phyloP scores from a whole-genome alignment of 1,140 invertebrate genomes.

The Arctopsyche grandis region DNA sequence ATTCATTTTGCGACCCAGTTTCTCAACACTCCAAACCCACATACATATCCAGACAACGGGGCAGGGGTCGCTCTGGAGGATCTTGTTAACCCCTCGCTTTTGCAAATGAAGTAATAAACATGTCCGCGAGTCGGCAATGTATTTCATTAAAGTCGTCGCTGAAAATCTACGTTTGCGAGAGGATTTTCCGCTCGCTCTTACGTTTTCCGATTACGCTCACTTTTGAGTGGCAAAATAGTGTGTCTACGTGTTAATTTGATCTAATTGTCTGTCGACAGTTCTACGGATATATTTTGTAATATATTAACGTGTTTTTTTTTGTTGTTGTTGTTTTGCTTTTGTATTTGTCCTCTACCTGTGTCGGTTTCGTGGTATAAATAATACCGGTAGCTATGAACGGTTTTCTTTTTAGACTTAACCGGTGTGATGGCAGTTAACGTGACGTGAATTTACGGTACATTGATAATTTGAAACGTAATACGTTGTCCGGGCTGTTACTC shows the following conservation, averaged over 20 bases:
- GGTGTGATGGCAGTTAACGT: conserved; percentile 35
- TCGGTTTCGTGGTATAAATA: background rate
- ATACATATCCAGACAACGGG: background rate
- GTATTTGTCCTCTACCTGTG: background rate
- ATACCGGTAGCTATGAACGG: background rate
- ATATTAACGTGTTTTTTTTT: background rate
- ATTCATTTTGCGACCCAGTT: conserved; percentile 8
- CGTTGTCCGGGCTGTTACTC: conserved; percentile 26
- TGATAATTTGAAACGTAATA: conserved; percentile 39
- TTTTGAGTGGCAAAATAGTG: background rate
- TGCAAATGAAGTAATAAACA: conserved; percentile 36
- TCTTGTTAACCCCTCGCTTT: conserved; percentile 29
- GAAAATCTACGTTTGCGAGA: conserved; percentile 3
- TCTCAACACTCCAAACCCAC: background rate
- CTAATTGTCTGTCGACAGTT: background rate
- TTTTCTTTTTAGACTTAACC: conserved; percentile 15
- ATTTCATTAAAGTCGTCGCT: conserved; percentile 28
- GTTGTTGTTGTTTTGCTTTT: no score
- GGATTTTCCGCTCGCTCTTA: background rate
- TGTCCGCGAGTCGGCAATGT: conserved; percentile 30
- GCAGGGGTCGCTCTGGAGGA: background rate
- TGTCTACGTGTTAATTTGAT: background rate
- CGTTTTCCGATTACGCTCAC: background rate
- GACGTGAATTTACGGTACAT: conserved; percentile 42
- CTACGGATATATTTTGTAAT: background rate